Evolutionary conservation across 53 echinoderm and acorn worm species (phyloP), one percentile per base, ranked within the genome.

Genomic region (Stichopus horrens): DNA sequence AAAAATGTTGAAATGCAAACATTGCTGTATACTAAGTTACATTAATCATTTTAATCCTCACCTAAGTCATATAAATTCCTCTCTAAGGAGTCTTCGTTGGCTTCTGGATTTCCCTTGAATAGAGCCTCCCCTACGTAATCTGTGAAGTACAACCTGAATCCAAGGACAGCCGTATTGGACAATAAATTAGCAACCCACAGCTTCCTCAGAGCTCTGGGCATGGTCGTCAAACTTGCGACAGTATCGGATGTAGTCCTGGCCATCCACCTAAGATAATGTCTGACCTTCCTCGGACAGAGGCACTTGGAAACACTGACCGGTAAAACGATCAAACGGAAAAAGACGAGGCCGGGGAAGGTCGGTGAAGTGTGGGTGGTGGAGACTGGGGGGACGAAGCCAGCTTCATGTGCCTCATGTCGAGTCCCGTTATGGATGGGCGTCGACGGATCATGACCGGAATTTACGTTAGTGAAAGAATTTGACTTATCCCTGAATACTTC

Each of bases 51-150:
- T n/a, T n/a, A n/a, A n/a, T n/a, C n/a, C n/a, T 93, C 55, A 99
- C 99, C 99, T 73, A 89, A 73, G 58, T 99, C 96, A 75, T 99
- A 99, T 9, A 88, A 58, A 56, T 66, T 53, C 57, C 92, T 92
- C 14, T 77, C 54, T 2, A 81, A 21, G 0, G 96, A 94, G 0
- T 87, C 90, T 23, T 89, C 85, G 4, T 87, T 59, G 0, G 94
- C 74, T 7, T 99, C 93, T 4, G 99, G 99, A 58, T 94, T 99
- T 11, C 99, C 99, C 57, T 94, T 91, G 90, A 90, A 99, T 6
- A 99, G 86, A 5, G 95, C 89, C 75, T 94, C 95, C 9, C 96
- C 99, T 21, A 99, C 91, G 59, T 96, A 99, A 86, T 99, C 99
- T 0, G 96, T 96, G 75, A 99, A 99, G 93, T 91, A 99, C 9